These are phyloP conservation scores for Acanthosepion pharaonis DNA, from an alignment of 2,888 invertebrate genomes.

Conservation along the genomic window DNA sequence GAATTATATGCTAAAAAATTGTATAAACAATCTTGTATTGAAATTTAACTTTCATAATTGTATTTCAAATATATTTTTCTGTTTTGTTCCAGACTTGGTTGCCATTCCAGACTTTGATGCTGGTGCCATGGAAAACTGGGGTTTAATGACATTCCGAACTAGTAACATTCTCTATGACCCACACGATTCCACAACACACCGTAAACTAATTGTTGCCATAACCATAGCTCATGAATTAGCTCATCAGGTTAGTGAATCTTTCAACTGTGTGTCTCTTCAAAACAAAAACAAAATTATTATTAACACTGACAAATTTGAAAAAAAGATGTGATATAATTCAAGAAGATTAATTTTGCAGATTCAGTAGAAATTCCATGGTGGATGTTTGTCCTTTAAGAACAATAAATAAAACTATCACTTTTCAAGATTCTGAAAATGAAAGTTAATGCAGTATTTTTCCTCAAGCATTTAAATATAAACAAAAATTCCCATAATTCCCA, in stretches of 20 bases:
- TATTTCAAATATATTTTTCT: neutral
- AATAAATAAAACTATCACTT: no score
- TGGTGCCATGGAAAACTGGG: constrained; percentile 76
- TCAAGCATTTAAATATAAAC: no score
- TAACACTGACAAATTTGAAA: no score
- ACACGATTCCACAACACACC: constrained; percentile 59
- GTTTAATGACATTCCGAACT: constrained; percentile 72
- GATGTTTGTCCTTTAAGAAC: no score
- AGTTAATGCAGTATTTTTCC: no score
- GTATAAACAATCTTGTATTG: neutral
- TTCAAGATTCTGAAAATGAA: no score
- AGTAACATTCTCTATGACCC: constrained; percentile 70
- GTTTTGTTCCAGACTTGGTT: constrained; percentile 68
- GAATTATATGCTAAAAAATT: no score
- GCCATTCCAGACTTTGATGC: constrained; percentile 74
- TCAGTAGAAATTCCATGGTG: no score
- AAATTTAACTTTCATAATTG: neutral
- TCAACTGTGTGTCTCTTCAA: neutral
- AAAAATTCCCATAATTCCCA: no score
- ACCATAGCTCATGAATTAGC: constrained; percentile 74
- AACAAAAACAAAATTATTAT: neutral
- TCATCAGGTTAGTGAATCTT: constrained; percentile 69
- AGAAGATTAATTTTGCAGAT: no score
- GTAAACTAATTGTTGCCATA: constrained; percentile 67
- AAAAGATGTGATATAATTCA: no score